phyloP scores from a whole-genome alignment of 2,888 invertebrate genomes.

The Ernsta delagoae region DNA sequence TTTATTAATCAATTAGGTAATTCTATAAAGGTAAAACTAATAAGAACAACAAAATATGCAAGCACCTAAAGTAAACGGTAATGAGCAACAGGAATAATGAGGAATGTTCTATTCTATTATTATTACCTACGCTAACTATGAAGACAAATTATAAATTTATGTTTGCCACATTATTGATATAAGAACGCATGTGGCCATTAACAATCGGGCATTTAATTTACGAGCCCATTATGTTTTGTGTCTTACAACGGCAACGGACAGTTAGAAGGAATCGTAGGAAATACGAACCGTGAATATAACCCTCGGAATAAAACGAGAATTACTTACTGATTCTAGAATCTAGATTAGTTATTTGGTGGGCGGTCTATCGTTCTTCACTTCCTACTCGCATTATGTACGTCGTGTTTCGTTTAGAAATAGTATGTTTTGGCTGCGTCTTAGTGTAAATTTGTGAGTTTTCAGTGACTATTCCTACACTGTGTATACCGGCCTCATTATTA shows the following conservation, averaged over 20 bases:
- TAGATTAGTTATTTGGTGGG: not conserved
- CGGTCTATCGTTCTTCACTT: not conserved
- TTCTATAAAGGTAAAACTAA: too few species aligned
- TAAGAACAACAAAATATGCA: too few species aligned
- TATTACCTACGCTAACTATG: too few species aligned
- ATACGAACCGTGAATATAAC: slow-evolving; percentile 7
- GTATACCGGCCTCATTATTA: too few species aligned
- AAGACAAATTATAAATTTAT: slow-evolving; percentile 31
- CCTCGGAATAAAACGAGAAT: not conserved
- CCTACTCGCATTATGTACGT: not conserved
- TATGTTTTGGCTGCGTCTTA: too few species aligned
- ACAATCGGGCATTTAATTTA: slow-evolving; percentile 24
- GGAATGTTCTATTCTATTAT: too few species aligned
- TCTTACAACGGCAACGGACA: slow-evolving; percentile 3
- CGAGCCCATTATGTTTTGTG: slow-evolving; percentile 22
- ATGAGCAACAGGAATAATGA: too few species aligned
- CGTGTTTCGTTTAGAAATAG: too few species aligned
- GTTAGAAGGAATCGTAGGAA: slow-evolving; percentile 19
- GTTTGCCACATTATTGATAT: slow-evolving; percentile 21
- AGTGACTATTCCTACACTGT: too few species aligned
- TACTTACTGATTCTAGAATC: slow-evolving; percentile 2
- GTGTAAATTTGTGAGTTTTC: too few species aligned
- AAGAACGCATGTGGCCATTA: slow-evolving; percentile 20
- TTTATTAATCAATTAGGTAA: too few species aligned
- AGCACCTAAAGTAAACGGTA: too few species aligned